Percentiles rank a stretch among this genome's conserved stretches.
phyloP scores from a whole-genome alignment of 2,888 invertebrate species.

The Drosophila anceps region DNA sequence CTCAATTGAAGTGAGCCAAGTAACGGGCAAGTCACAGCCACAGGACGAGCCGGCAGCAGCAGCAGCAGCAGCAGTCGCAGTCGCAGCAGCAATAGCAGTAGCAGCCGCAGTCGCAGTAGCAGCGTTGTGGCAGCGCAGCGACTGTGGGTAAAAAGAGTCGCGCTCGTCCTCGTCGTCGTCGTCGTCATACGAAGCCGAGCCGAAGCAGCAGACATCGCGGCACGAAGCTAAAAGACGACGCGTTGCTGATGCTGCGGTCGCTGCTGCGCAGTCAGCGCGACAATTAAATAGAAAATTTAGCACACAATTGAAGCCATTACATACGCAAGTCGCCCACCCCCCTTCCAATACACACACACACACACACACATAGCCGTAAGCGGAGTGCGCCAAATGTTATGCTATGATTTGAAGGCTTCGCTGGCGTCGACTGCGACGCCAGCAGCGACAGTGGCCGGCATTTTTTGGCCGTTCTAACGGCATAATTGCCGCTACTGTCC shows the following conservation, averaged over 20 bases:
- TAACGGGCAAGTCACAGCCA: conserved; percentile 57
- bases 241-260: conserved; percentile 17
- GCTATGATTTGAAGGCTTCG: conserved; percentile 51
- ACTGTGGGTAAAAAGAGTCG: conserved; percentile 38
- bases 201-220: conserved; percentile 40
- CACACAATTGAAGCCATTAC: conserved; percentile 77
- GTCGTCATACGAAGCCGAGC: conserved; percentile 32
- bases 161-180: conserved; percentile 23
- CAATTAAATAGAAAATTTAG: conserved; percentile 78
- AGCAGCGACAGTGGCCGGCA: conserved; percentile 28
- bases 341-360: conserved; percentile 13
- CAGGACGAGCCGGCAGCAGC: conserved; percentile 63
- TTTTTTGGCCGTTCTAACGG: conserved; percentile 16
- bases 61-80: conserved; percentile 23
- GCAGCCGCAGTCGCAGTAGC: conserved; percentile 9
- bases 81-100: conserved; percentile 1
- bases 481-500: conserved; percentile 28
- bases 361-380: conserved; percentile 35
- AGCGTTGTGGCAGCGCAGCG: conserved; percentile 38
- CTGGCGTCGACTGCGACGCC: conserved; percentile 7
- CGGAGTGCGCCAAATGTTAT: conserved; percentile 62
- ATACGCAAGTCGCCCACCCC: conserved; percentile 18
- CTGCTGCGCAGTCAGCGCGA: conserved; percentile 51
- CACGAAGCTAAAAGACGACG: conserved; percentile 50
- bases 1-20: conserved; percentile 78